Conservation (phyloP, 1,140 invertebrate genomes). For the Drosophila bifasciata region DNA sequence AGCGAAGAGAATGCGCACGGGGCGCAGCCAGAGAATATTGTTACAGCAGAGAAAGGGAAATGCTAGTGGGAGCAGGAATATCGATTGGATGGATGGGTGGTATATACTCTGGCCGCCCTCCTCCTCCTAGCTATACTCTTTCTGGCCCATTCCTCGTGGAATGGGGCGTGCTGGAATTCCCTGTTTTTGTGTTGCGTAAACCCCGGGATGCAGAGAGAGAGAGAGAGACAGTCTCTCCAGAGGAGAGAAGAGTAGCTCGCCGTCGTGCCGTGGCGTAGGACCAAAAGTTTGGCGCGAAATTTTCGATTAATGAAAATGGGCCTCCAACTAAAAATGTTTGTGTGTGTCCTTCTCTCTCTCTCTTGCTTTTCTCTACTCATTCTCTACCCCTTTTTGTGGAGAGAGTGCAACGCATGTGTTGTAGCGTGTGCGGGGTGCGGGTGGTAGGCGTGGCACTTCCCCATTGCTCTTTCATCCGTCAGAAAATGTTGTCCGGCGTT, state of each 20-base stretch:
- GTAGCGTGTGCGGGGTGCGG: slow-evolving; percentile 1
- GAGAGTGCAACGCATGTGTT: slow-evolving; percentile 12
- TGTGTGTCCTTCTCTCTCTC: neutral
- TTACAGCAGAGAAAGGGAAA: slow-evolving; percentile 46
- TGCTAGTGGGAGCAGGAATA: slow-evolving; percentile 33
- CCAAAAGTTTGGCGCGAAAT: slow-evolving; percentile 68
- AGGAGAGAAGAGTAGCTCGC: neutral
- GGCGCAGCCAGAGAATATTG: slow-evolving; percentile 45
- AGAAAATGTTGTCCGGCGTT: slow-evolving; percentile 59
- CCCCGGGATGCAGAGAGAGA: neutral
- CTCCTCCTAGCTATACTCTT: slow-evolving; percentile 26
- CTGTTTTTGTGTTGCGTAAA: slow-evolving; percentile 9
- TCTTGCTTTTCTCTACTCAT: neutral
- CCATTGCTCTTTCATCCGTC: slow-evolving; percentile 66
- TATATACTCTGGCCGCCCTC: slow-evolving; percentile 35
- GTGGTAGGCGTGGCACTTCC: slow-evolving; percentile 36
- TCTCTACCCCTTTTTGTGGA: neutral
- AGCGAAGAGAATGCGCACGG: no score
- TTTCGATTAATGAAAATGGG: slow-evolving; percentile 74
- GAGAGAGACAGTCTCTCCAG: no score
- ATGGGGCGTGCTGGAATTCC: slow-evolving; percentile 55
- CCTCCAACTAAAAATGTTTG: slow-evolving; percentile 12
- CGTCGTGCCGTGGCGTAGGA: neutral
- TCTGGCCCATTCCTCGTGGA: slow-evolving; percentile 19
- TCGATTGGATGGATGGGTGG: slow-evolving; percentile 27